Evolutionary conservation across 2,113 vertebrate species (phyloP).

Genomic region (Cyrtonyx montezumae): DNA sequence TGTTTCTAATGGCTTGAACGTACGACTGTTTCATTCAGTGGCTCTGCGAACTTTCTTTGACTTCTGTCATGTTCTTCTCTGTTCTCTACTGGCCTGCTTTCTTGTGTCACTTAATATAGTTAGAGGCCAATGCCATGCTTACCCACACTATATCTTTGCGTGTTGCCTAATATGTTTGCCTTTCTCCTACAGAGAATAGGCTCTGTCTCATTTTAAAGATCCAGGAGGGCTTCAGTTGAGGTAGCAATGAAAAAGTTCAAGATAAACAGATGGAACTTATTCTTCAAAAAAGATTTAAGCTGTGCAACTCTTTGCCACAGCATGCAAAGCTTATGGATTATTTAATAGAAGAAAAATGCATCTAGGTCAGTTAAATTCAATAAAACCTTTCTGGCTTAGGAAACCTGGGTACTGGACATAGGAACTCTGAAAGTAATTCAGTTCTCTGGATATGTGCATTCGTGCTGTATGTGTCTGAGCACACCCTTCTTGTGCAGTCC

Average conservation of each 20-base stretch:
- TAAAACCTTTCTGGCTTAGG: not conserved
- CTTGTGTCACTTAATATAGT: not conserved
- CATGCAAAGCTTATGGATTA: not conserved
- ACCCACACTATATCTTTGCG: not conserved
- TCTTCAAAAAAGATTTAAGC: not conserved
- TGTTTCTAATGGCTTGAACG: slow-evolving; percentile 48
- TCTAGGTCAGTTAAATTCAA: not conserved
- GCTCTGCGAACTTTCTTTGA: not conserved
- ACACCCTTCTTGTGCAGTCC: slow-evolving; percentile 58
- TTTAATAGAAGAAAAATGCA: not conserved
- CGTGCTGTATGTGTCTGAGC: slow-evolving; percentile 48
- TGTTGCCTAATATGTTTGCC: not conserved
- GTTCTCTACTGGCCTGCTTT: not conserved
- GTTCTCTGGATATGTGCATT: slow-evolving; percentile 21
- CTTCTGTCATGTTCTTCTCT: not conserved
- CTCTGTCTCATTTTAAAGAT: not conserved
- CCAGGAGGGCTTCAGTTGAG: not conserved
- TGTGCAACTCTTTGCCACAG: not conserved
- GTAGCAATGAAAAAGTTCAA: not conserved
- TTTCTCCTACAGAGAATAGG: not conserved
- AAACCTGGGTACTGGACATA: not conserved
- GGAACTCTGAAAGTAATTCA: not conserved
- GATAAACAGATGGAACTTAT: not conserved
- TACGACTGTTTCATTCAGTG: slow-evolving; percentile 18
- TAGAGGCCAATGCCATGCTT: not conserved